phyloP scores from a whole-genome alignment of 2,888 invertebrate species.

The Deilephila porcellus region DNA sequence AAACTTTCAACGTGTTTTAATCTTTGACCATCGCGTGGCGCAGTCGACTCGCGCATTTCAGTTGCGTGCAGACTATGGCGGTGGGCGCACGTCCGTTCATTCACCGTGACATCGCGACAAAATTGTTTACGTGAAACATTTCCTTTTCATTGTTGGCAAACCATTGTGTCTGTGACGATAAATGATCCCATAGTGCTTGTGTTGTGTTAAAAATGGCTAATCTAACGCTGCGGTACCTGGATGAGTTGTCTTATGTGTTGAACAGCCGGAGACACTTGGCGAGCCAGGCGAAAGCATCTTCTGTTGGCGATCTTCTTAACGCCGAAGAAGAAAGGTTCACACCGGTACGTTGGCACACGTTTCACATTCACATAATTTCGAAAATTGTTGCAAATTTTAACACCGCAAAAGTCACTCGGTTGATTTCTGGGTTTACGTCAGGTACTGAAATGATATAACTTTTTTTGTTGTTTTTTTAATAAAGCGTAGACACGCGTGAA shows the following conservation, averaged over 20 bases:
- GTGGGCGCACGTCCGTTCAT: constrained; percentile 43
- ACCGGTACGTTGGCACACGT: constrained; percentile 62
- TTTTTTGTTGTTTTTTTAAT: constrained; percentile 21
- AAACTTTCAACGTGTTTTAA: constrained; percentile 30
- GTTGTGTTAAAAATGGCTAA: constrained; percentile 70
- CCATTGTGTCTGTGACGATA: constrained; percentile 52
- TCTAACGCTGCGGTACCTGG: constrained; percentile 79
- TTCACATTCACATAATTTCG: constrained; percentile 18
- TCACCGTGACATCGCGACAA: constrained; percentile 36
- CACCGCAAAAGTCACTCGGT: constrained; percentile 12
- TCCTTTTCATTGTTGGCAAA: constrained; percentile 46
- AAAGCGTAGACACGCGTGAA: constrained; percentile 33
- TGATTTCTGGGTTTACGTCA: constrained; percentile 21
- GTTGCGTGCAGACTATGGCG: constrained; percentile 62
- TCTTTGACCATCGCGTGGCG: constrained; percentile 42
- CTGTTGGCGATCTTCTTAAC: constrained; percentile 79
- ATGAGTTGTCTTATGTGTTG: constrained; percentile 80
- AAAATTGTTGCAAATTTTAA: constrained; percentile 10
- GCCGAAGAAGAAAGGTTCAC: constrained; percentile 74
- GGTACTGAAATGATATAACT: constrained; percentile 17
- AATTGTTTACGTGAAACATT: constrained; percentile 64
- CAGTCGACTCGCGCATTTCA: constrained; percentile 41
- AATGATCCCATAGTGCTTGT: constrained; percentile 49
- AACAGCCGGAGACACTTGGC: constrained; percentile 74
- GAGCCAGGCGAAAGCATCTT: constrained; percentile 77